Percentiles rank a stretch among this genome's conserved stretches.
Evolutionary conservation across 2,113 vertebrate genomes (phyloP).

Genomic region (Scomber scombrus): DNA sequence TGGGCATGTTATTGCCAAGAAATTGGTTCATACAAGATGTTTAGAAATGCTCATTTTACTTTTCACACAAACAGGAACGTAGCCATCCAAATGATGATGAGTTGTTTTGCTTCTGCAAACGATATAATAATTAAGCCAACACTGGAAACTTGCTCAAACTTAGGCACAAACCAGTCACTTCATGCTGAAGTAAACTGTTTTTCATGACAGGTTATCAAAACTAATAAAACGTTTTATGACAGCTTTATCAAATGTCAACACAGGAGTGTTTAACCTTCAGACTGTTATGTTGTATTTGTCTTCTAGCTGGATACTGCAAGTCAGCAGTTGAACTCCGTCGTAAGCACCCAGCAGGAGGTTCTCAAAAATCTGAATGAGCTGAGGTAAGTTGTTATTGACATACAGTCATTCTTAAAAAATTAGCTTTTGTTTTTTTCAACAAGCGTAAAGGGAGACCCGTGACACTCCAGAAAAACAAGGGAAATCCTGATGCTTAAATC

Average conservation of each 20-base stretch:
- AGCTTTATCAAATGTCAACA: background rate
- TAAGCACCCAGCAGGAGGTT: slow-evolving; percentile 91
- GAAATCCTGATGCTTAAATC: slow-evolving; percentile 68
- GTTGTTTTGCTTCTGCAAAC: background rate
- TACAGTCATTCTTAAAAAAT: slow-evolving; percentile 20
- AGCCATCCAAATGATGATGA: background rate
- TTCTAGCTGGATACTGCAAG: slow-evolving; percentile 81
- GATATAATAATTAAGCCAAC: background rate
- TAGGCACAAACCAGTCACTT: no score
- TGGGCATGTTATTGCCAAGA: slow-evolving; percentile 48
- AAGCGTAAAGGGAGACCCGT: slow-evolving; percentile 20
- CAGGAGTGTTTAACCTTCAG: background rate
- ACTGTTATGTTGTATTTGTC: background rate
- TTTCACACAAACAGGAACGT: background rate
- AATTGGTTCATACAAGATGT: background rate
- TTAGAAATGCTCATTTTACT: background rate
- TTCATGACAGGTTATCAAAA: slow-evolving; percentile 3
- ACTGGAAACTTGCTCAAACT: background rate
- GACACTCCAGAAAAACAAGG: slow-evolving; percentile 69
- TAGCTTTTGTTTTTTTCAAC: slow-evolving; percentile 52
- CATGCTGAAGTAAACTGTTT: background rate
- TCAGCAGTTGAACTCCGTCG: slow-evolving; percentile 86
- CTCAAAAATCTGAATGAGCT: slow-evolving; percentile 91
- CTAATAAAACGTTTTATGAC: slow-evolving; percentile 9
- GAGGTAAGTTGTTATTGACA: slow-evolving; percentile 84